Base-by-base conservation (phyloP, 2,888 invertebrate species). In the Pammene fasciana region DNA sequence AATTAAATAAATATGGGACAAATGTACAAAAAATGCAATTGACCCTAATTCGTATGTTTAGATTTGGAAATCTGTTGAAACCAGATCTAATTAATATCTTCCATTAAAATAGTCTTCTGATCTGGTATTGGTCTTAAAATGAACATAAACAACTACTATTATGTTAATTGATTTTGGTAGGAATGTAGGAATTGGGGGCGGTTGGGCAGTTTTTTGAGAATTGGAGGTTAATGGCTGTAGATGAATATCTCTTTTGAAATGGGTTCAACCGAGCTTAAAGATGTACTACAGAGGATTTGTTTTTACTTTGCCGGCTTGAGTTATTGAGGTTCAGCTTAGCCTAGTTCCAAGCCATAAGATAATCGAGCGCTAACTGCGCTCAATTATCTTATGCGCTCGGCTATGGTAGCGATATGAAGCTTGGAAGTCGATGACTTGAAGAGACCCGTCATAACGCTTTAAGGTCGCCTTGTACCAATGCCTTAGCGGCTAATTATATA, bases 391-490 rank as follows among this genome's bases (percentile, higher is more conserved):
- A n/a, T 46, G n/a, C n/a, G 14, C 13, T 9, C 14, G 14, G 14
- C 9, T 50, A 41, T 65, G 56, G 55, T 43, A 9, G 38, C 48
- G 64, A 45, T 18, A 45, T 50, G 48, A 34, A 45, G 62, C 62
- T 68, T 55, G 4, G 41, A 36, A 16, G 68, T 52, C 43, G 64
- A 43, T 41, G 43, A 36, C 50, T 41, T 55, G 68, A 48, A 43
- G 54, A 60, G 54, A 54, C 77, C 82, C 81, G 78, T 80, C 72
- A 14, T 59, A 75, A 81, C 77, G 86, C 85, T 84, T 84, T 82
- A 84, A 78, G 75, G 83, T 83, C 86, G 87, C 87, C 86, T 86
- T 86, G 84, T 82, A 78, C 76, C 77, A 79, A 83, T 85, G 88
- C 88, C 87, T 85, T 84, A 61, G 83, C 75, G 88, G 86, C 86